phyloP scores from a whole-genome alignment of 2,113 vertebrate species.

The Microcebus tavaratra region DNA sequence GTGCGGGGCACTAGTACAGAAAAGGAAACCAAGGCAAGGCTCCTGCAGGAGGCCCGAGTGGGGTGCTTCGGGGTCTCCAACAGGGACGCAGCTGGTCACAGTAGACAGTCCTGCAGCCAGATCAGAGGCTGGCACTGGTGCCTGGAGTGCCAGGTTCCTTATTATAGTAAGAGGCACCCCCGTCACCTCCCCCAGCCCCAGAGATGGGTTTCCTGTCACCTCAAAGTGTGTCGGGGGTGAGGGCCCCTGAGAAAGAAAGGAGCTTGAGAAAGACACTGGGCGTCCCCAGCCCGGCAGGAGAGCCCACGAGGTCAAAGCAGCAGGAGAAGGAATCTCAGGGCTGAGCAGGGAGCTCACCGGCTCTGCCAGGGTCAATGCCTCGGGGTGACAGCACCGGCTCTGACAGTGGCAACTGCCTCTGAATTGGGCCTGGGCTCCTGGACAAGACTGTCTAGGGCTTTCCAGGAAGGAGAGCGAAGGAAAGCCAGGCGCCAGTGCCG shows the following conservation, averaged over 20 bases:
- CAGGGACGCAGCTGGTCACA: accelerated
- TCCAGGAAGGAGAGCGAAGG: background rate
- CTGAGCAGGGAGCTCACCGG: background rate
- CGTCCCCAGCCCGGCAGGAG: accelerated
- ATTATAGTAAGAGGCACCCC: accelerated
- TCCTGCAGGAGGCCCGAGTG: accelerated
- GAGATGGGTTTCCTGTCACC: background rate
- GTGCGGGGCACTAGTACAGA: background rate
- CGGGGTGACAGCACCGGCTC: background rate
- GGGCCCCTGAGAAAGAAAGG: background rate
- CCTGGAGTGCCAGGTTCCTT: background rate
- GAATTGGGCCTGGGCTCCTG: background rate
- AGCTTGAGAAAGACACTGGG: background rate
- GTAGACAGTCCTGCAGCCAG: accelerated
- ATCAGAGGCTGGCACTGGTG: background rate
- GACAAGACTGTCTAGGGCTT: background rate
- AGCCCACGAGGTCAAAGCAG: background rate
- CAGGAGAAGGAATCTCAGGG: background rate
- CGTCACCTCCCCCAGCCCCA: background rate
- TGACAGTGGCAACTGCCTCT: background rate
- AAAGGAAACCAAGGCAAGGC: background rate
- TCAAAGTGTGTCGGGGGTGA: background rate
- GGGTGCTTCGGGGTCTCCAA: background rate
- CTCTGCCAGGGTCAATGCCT: background rate
- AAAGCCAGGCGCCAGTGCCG: background rate